phyloP scores from a whole-genome alignment of 1,140 invertebrate species.

The Linepithema humile region DNA sequence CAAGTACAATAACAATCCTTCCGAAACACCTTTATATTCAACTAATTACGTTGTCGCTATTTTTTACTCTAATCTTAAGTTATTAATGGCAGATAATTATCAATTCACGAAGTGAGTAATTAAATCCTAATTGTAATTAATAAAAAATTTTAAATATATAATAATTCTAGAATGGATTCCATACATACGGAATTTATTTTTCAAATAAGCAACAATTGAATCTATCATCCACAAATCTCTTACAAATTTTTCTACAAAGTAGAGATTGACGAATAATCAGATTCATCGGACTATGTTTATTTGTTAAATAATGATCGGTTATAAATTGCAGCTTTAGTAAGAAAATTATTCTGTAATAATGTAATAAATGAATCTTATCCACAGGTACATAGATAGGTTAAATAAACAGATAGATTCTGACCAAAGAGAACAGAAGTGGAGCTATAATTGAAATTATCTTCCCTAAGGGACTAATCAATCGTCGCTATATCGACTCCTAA shows the following conservation, averaged over 20 bases:
- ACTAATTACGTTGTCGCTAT: neutral
- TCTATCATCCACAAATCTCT: too few species aligned
- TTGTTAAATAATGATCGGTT: too few species aligned
- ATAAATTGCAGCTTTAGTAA: too few species aligned
- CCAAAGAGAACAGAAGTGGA: constrained; percentile 15
- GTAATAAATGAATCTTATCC: neutral
- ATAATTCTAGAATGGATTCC: too few species aligned
- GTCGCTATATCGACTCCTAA: constrained; percentile 63
- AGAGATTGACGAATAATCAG: too few species aligned
- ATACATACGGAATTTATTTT: too few species aligned
- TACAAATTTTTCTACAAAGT: too few species aligned
- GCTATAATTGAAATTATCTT: constrained; percentile 62
- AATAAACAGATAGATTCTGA: constrained; percentile 29
- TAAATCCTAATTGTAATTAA: too few species aligned
- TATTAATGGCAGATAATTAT: neutral
- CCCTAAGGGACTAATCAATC: constrained; percentile 67
- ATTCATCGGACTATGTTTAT: too few species aligned
- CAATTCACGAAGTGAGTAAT: neutral
- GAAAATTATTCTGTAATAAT: too few species aligned
- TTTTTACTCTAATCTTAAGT: neutral
- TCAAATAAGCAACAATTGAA: too few species aligned
- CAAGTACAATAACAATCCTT: neutral
- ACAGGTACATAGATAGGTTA: neutral
- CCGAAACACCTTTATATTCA: neutral
- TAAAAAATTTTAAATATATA: too few species aligned